Conservation (phyloP, 2,113 vertebrate species). For the Pelecanus crispus region DNA sequence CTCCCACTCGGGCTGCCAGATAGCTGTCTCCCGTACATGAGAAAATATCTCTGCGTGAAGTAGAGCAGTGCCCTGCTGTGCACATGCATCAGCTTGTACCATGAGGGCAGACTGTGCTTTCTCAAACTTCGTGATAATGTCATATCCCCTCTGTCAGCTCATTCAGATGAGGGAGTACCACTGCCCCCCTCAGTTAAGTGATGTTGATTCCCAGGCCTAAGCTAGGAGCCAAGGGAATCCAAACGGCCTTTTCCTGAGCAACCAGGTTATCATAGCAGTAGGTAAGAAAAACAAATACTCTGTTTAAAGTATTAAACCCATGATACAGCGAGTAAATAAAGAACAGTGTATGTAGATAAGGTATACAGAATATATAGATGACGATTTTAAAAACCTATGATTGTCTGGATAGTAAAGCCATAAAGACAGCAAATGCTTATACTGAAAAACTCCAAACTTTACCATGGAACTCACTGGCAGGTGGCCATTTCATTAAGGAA, state of each 20-base stretch:
- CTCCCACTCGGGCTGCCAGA: constrained; percentile 2
- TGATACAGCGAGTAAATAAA: neutral
- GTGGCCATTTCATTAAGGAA: neutral
- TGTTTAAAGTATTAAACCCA: neutral
- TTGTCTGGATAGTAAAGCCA: neutral
- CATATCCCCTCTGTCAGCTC: neutral
- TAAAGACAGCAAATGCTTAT: neutral
- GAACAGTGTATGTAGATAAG: neutral
- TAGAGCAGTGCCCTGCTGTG: neutral
- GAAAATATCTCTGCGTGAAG: neutral
- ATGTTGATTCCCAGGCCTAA: neutral
- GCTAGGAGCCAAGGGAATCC: neutral
- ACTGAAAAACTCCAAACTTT: neutral
- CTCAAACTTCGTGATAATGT: neutral
- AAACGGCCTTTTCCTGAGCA: neutral
- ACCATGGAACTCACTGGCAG: neutral
- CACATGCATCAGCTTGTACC: neutral
- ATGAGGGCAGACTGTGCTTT: neutral
- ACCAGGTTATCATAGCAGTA: neutral
- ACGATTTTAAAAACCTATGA: neutral
- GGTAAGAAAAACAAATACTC: neutral
- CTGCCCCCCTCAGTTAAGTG: neutral
- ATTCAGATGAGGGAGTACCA: neutral
- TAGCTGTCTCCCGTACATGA: neutral
- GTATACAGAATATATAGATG: neutral